A percentile compares a stretch with the other conserved stretches of the same genome.
Evolutionary conservation across 2,113 vertebrate genomes (phyloP).

Genomic region (Gambusia affinis): DNA sequence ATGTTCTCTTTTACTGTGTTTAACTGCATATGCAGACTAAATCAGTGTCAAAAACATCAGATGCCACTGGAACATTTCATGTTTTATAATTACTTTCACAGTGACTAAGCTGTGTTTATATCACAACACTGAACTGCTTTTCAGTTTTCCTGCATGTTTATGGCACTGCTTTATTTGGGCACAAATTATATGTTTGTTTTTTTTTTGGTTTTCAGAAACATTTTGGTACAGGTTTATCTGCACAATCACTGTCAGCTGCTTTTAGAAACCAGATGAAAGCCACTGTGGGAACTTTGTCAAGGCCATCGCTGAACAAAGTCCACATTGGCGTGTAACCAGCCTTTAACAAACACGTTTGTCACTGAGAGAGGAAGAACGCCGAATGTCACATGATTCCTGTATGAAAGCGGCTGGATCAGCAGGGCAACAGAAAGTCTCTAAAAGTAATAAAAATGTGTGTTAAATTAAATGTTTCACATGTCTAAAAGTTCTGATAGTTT

Average conservation of each 20-base stretch:
- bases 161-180: background rate
- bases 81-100: background rate
- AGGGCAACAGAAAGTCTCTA: background rate
- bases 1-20: background rate
- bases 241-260: constrained; percentile 16
- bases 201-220: constrained; percentile 4
- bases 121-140: background rate
- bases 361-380: constrained; percentile 31
- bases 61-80: background rate
- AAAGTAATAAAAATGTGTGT: background rate
- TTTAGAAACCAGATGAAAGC: constrained; percentile 30
- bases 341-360: constrained; percentile 40
- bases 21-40: background rate
- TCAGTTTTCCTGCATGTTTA: background rate
- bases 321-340: constrained; percentile 27
- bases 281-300: constrained; percentile 47
- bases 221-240: constrained; percentile 7
- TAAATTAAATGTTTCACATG: background rate
- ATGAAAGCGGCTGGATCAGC: constrained; percentile 7
- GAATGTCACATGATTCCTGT: constrained; percentile 32
- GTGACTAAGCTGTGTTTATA: background rate
- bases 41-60: background rate
- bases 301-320: constrained; percentile 47
- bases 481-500: background rate
- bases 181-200: background rate